A percentile compares a stretch with the other conserved stretches of the same genome.
These are phyloP conservation scores for Cyprinus carpio DNA, from an alignment of 2,113 vertebrate genomes.

Conservation along the genomic window DNA sequence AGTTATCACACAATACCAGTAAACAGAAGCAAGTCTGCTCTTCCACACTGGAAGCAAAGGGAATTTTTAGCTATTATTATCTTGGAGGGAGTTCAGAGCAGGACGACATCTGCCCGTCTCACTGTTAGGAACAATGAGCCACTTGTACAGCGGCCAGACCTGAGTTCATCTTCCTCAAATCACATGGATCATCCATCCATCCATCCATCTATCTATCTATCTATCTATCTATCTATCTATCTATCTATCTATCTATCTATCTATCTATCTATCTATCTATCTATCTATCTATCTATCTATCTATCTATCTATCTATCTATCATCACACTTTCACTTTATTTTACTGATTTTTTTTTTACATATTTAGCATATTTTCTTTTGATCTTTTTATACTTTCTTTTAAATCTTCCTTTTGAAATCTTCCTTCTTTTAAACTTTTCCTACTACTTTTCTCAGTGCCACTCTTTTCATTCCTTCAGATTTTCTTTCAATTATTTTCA, in stretches of 20 bases:
- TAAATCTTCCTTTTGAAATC: background rate
- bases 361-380: background rate
- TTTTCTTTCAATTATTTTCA: background rate
- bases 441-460: background rate
- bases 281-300: background rate
- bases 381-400: background rate
- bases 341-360: background rate
- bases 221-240: background rate
- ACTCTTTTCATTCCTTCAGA: background rate
- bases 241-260: background rate
- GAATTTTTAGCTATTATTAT: slow-evolving; percentile 55
- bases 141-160: slow-evolving; percentile 47
- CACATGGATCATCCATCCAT: background rate
- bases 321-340: too few relatives aligned
- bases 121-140: slow-evolving; percentile 63
- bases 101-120: slow-evolving; percentile 60
- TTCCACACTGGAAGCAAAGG: slow-evolving; percentile 45
- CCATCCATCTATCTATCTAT: background rate
- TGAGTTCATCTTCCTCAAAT: background rate
- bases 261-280: background rate
- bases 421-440: background rate
- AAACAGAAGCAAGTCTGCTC: slow-evolving; percentile 8
- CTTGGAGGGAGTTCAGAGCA: slow-evolving; percentile 51
- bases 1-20: background rate
- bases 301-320: too few relatives aligned